Conservation (phyloP, 2,113 vertebrate genomes). For the Oncorhynchus tshawytscha region DNA sequence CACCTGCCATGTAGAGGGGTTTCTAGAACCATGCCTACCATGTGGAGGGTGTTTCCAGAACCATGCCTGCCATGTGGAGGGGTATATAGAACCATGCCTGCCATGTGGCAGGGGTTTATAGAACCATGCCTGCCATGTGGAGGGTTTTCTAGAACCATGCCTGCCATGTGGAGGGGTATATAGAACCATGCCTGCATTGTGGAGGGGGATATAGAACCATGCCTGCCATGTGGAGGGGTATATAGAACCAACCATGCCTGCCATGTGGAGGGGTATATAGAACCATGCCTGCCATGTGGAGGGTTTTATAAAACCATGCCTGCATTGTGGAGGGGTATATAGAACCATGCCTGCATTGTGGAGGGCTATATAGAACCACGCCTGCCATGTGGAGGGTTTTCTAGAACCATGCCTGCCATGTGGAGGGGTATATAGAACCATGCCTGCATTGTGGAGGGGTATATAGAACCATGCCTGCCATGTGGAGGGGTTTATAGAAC, state of each 20-base stretch:
- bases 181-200: slow-evolving; percentile 29
- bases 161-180: slow-evolving; percentile 1
- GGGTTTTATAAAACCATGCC: slow-evolving; percentile 20
- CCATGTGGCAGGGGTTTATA: neutral
- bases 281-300: slow-evolving; percentile 27
- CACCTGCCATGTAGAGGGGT: no score
- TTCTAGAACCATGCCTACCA: slow-evolving; percentile 31
- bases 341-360: slow-evolving; percentile 29
- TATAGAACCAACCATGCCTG: slow-evolving; percentile 38
- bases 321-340: neutral
- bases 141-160: slow-evolving; percentile 13
- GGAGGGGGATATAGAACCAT: slow-evolving; percentile 13
- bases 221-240: slow-evolving; percentile 1
- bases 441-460: slow-evolving; percentile 25
- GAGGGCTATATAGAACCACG: slow-evolving; percentile 11
- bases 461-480: slow-evolving; percentile 27
- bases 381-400: neutral
- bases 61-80: slow-evolving; percentile 21
- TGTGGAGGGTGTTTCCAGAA: neutral
- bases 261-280: neutral
- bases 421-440: slow-evolving; percentile 14
- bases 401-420: slow-evolving; percentile 30
- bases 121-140: slow-evolving; percentile 29
- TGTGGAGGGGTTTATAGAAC: no score
- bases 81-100: slow-evolving; percentile 24